Base-by-base conservation (phyloP, 2,113 vertebrate genomes). In the Pseudorectes ferrugineus region DNA sequence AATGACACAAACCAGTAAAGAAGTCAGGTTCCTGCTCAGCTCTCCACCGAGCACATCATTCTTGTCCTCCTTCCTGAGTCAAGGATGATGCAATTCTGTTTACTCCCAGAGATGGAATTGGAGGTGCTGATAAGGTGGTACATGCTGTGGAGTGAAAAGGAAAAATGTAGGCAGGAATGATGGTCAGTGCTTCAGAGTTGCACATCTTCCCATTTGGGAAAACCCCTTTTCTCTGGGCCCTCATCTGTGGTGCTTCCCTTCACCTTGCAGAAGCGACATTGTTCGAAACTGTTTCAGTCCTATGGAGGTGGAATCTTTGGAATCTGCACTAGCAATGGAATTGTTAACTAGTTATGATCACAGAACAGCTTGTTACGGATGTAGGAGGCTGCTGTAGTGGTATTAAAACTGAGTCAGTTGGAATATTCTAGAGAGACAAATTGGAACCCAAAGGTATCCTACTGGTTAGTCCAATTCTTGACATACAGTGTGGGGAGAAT, bases 161-260 rank as follows among this genome's bases (percentile, higher is more conserved):
- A 82, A 78, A 83, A 91, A 93, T 36, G 73, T 63, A 45, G 89
- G n/a, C 26, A 71, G 89, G 77, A 89, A 63, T 74, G 76, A 42
- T 78, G 63, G 38, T 84, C 17, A 2, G 14, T 43, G 57, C 57
- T 72, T 67, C 20, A 26, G 43, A 55, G 62, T 4, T 63, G 31
- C 9, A 19, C 5, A 2, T 78, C 36, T 78, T 92, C 65, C 43
- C 51, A 1, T 46, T 13, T 63, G 45, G 26, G 73, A 51, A 36
- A 72, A 6, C 29, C 35, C 28, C 5, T 81, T 43, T 91, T 20
- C 25, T 65, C 20, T 1, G 1, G 23, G n/a, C 45, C 54, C 7
- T 84, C 38, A 6, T 28, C 49, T 40, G 10, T 33, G 31, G 28
- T 75, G 40, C n/a, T 71, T 58, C 88, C 2, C 0, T 70, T 84